Evolutionary conservation across 2,888 invertebrate genomes (phyloP), one percentile per base, ranked within the genome.

Genomic region (Melinaea marsaeus): DNA sequence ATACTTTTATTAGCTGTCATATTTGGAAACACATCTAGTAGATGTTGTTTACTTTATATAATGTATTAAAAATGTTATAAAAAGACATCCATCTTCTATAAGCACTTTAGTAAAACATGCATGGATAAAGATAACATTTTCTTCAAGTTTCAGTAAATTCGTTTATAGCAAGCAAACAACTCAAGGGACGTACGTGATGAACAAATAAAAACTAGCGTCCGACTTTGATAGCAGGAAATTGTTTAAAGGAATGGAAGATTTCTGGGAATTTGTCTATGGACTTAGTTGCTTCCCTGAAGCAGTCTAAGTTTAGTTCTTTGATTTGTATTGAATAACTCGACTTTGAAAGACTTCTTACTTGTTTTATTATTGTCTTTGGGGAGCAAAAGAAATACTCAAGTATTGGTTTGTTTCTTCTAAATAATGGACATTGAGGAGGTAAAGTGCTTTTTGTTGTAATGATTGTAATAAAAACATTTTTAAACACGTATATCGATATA

Each of bases 101-200:
- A 51, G 32, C 51, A 51, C 51, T 51, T 51, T 32, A 51, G 32
- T 32, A n/a, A 32, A 51, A 51, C 32, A 51, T 32, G 51, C 51
- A 51, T 32, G 51, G 32, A 22, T 51, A 7, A n/a, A 51, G 51
- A 11, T 32, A 51, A 51, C 51, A 51, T 32, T 51, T 51, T 32
- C 51, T 51, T 32, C 7, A 51, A 51, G 51, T 51, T 51, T n/a
- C 51, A 51, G 51, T 22, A 45, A 62, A 62, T 58, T 62, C 62
- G 58, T 54, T 62, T 62, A 62, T 58, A 34, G 22, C 61, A 37
- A 55, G 37, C 58, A 58, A 62, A 62, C 62, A 62, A 58, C 62
- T 62, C 62, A 11, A 13, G 62, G 58, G 62, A 62, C 62, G 54
- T 58, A 62, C 62, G 62, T 62, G 62, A 62, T 33, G 62, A 62